phyloP scores from a whole-genome alignment of 2,797 vertebrate genomes.

The Anas capensis region DNA sequence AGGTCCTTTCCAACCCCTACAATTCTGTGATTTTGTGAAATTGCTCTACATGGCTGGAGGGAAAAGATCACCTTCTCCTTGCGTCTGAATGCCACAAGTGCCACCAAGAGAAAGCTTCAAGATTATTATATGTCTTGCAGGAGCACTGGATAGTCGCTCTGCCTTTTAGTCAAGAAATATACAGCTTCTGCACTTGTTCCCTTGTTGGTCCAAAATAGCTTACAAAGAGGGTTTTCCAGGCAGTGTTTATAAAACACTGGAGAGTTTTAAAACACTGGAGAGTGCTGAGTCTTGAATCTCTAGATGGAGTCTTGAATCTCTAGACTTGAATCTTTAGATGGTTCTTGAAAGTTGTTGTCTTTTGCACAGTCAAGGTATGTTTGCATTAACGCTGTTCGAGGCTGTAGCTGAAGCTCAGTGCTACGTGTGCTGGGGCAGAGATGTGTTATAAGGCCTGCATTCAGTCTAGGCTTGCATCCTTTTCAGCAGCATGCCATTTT shows the following conservation, averaged over 20 bases:
- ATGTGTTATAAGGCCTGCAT: neutral
- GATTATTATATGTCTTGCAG: neutral
- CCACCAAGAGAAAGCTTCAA: neutral
- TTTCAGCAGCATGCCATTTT: neutral
- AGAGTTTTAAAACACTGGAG: constrained; percentile 29
- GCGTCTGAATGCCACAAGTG: neutral
- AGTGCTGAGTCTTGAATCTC: neutral
- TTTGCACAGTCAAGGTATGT: neutral
- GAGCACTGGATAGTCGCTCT: neutral
- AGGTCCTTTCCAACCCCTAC: too few species aligned
- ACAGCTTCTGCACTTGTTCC: neutral
- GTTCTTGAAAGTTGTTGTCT: neutral
- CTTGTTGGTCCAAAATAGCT: neutral
- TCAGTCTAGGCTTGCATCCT: neutral
- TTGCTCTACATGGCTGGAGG: neutral
- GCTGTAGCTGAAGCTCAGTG: neutral
- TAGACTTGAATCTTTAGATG: neutral
- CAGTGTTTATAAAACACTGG: constrained; percentile 25
- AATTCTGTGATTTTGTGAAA: neutral
- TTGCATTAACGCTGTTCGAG: neutral
- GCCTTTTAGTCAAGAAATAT: neutral
- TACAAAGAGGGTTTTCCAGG: neutral
- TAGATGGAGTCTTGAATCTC: too few species aligned
- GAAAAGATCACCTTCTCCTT: neutral
- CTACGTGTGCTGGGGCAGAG: neutral